phyloP scores from a whole-genome alignment of 2,797 vertebrate species.

The Acrocephalus scirpaceus region DNA sequence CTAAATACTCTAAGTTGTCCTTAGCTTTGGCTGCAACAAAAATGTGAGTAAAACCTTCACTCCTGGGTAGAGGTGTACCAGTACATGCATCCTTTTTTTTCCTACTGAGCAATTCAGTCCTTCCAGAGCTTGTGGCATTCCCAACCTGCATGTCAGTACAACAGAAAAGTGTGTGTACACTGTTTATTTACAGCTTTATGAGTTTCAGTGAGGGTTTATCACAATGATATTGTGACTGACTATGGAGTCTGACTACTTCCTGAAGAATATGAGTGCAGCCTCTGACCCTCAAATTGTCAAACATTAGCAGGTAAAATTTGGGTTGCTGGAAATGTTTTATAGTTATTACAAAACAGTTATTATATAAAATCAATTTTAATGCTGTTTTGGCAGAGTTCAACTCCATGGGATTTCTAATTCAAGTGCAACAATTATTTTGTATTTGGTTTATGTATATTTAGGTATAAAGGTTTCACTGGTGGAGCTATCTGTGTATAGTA shows the following conservation, averaged over 20 bases:
- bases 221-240: not conserved
- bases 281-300: not conserved
- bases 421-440: not conserved
- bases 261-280: not conserved
- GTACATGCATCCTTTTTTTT: not conserved
- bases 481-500: not conserved
- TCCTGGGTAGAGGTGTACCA: not conserved
- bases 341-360: not conserved
- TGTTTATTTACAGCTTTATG: not conserved
- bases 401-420: not conserved
- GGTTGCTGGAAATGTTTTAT: not conserved
- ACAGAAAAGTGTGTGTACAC: not conserved
- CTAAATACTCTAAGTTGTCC: not conserved
- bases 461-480: not conserved
- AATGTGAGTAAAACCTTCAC: constrained; percentile 6
- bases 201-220: not conserved
- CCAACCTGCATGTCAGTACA: not conserved
- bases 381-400: not conserved
- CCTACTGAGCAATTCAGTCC: not conserved
- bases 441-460: not conserved
- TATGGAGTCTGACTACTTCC: not conserved
- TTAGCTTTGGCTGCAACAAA: not conserved
- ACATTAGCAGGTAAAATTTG: not conserved
- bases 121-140: not conserved
- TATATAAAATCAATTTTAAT: not conserved